Evolutionary conservation across 2,113 vertebrate species (phyloP).

Genomic region (Trichomycterus rosablanca): DNA sequence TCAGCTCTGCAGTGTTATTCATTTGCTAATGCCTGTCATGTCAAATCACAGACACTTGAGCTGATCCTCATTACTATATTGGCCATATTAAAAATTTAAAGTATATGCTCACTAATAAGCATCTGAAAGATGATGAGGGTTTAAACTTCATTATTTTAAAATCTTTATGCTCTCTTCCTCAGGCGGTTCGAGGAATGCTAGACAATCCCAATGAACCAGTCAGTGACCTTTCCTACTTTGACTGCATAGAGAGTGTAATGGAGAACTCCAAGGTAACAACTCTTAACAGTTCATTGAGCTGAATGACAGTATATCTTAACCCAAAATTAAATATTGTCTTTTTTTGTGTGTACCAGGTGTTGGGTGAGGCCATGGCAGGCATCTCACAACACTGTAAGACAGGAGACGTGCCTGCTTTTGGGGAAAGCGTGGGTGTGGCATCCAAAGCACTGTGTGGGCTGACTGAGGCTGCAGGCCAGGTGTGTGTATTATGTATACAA

Average conservation of each 20-base stretch:
- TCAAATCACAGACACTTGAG: not conserved
- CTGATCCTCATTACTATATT: constrained; percentile 1
- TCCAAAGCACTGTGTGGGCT: constrained; percentile 96
- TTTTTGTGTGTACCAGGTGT: constrained; percentile 67
- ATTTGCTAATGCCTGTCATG: not conserved
- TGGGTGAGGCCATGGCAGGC: constrained; percentile 96
- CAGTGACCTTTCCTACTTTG: constrained; percentile 95
- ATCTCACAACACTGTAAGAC: constrained; percentile 98
- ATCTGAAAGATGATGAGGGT: no score
- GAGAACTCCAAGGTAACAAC: constrained; percentile 92
- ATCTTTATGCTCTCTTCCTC: constrained; percentile 21
- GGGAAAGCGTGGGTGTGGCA: constrained; percentile 88
- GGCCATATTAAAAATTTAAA: not conserved
- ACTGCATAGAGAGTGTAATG: constrained; percentile 98
- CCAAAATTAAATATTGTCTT: not conserved
- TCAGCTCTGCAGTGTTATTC: constrained; percentile 4
- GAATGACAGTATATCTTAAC: no score
- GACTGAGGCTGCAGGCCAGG: constrained; percentile 95
- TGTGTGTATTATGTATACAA: constrained; percentile 52
- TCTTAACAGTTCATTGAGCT: no score
- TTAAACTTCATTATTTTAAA: no score
- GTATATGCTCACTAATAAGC: no score
- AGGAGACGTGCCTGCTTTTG: constrained; percentile 86
- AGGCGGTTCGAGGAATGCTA: constrained; percentile 94
- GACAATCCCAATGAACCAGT: constrained; percentile 94